Base-by-base conservation (phyloP, 2,888 invertebrate genomes). In the Stictocephala bisonia region DNA sequence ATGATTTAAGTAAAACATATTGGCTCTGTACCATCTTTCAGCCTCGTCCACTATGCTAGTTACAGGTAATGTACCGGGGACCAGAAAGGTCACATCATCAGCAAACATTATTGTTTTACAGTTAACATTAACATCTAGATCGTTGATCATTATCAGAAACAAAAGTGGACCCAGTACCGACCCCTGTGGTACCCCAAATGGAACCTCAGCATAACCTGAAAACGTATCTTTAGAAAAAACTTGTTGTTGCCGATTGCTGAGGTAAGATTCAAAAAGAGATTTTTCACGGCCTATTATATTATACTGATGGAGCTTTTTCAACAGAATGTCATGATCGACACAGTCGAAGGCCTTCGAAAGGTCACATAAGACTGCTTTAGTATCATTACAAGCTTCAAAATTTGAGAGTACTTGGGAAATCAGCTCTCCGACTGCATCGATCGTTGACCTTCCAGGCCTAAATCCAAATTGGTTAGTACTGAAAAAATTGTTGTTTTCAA, bases 271-370 rank as follows among this genome's bases (percentile, higher is more conserved):
- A 56, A 24, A 56, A 27, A 56, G n/a, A 13, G 9, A 4, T 13
- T 27, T 26, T 29, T 56, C 56, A 26, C 24, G n/a, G 3, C 44
- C 44, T 15, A 6, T 44, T 44, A 44, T 4, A 18, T 18, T 18
- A n/a, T 56, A 27, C 18, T 18, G n/a, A 11, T 51, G 18, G 6
- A 51, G n/a, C n/a, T 56, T 56, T 6, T 11, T 4, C 4, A 56
- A 26, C 27, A 56, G 56, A n/a, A 56, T 56, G 24, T 56, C 27
- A 15, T 56, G 56, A 4, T 11, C 27, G n/a, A 56, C 56, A 18
- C 56, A 56, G 27, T 56, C 56, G 15, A 56, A 56, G 7, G 56
- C 56, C 56, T 56, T 56, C 13, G 56, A 56, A 2, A 56, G 27
- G 20, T 56, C 56, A n/a, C 56, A 56, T 29, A 56, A 2, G 7